These are phyloP conservation scores for Hirtodrosophila trivittata DNA, from an alignment of 2,888 invertebrate species.

Conservation along the genomic window DNA sequence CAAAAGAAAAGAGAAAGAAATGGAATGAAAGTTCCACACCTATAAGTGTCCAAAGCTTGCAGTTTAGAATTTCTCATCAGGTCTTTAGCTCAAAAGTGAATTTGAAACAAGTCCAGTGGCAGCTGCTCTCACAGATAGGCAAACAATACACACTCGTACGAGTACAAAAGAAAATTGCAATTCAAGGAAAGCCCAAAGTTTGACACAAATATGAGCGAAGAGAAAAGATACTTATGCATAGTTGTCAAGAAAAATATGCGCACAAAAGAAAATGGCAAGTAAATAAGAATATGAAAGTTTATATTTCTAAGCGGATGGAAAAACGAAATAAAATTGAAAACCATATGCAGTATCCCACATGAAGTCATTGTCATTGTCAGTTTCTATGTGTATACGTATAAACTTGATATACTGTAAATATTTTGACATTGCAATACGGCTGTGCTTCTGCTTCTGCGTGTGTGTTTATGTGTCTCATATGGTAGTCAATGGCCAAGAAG, in stretches of 20 bases:
- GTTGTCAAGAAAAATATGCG: conserved; percentile 49
- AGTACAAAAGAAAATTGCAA: conserved; percentile 31
- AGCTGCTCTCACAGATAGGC: conserved; percentile 56
- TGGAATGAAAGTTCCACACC: too few species aligned
- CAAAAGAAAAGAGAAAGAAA: too few species aligned
- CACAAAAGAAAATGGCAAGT: conserved; percentile 49
- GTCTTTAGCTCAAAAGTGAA: too few species aligned
- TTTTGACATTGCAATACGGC: conserved; percentile 73
- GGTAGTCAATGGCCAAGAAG: conserved; percentile 23
- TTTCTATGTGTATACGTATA: conserved; percentile 16
- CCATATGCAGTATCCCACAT: conserved; percentile 43
- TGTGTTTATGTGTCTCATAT: conserved; percentile 51
- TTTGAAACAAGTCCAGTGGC: conserved; percentile 17
- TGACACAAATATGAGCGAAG: conserved; percentile 25
- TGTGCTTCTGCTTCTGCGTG: conserved; percentile 45
- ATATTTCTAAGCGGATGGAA: conserved; percentile 49
- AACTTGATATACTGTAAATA: conserved; percentile 67
- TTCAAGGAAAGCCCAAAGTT: conserved; percentile 42
- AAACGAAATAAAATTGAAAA: conserved; percentile 66
- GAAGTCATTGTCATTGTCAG: conserved; percentile 28
- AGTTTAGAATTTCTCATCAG: too few species aligned
- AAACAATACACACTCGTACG: background rate
- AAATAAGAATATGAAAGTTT: conserved; percentile 62
- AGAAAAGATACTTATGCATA: conserved; percentile 36
- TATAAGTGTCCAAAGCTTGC: too few species aligned